These are phyloP conservation scores for Tupaia tana DNA, from an alignment of 2,113 vertebrate species.

Conservation along the genomic window DNA sequence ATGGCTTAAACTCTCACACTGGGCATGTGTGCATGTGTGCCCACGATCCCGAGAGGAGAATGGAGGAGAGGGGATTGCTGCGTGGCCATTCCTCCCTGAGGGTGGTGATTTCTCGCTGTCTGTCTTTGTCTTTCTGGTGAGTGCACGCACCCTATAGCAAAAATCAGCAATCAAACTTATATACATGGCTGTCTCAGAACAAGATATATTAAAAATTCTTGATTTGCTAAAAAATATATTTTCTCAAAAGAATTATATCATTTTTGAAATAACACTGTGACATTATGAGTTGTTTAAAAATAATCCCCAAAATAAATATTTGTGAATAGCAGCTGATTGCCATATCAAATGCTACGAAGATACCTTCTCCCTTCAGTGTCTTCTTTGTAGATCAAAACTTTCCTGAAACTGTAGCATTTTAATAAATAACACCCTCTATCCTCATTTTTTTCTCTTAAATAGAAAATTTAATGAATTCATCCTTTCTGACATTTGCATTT, in stretches of 20 bases:
- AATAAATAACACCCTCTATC: constrained; percentile 80
- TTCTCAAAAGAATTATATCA: neutral
- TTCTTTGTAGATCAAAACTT: constrained; percentile 68
- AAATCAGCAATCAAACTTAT: neutral
- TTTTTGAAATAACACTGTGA: constrained; percentile 20
- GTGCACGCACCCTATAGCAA: too few species aligned
- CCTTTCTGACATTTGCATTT: constrained; percentile 90
- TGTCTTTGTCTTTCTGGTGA: too few species aligned
- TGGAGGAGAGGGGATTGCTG: too few species aligned
- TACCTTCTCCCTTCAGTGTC: constrained; percentile 67
- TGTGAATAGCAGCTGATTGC: constrained; percentile 50
- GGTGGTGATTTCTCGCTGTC: too few species aligned
- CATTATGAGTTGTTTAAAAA: constrained; percentile 49
- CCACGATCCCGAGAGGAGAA: too few species aligned
- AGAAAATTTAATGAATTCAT: constrained; percentile 89
- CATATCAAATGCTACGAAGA: neutral
- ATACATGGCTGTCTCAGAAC: neutral
- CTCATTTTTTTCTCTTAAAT: constrained; percentile 84
- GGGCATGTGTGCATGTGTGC: too few species aligned
- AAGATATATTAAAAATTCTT: neutral
- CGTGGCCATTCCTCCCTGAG: too few species aligned
- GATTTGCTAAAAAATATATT: neutral
- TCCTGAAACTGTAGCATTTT: constrained; percentile 80
- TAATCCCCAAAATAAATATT: constrained; percentile 42
- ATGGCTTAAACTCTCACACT: too few species aligned